These are phyloP conservation scores for Sarcophaga peregrina DNA, from an alignment of 1,140 invertebrate genomes.

Conservation along the genomic window DNA sequence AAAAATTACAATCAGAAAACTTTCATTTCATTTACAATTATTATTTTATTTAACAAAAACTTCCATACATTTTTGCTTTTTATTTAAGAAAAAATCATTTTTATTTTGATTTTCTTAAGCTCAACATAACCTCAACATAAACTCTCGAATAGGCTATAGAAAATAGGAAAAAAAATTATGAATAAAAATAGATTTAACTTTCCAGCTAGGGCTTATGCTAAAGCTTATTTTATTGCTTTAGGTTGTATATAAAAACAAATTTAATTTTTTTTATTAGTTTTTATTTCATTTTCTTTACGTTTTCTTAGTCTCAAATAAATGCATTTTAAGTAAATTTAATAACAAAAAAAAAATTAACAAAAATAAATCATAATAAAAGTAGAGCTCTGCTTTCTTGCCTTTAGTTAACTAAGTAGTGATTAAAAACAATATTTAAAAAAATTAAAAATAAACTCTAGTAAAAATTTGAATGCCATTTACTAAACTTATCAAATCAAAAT, in stretches of 20 bases:
- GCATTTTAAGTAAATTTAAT: not conserved
- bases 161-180: not conserved
- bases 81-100: not conserved
- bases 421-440: not conserved
- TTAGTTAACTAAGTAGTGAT: constrained; percentile 20
- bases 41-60: no score
- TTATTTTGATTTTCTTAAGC: not conserved
- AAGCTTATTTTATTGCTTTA: not conserved
- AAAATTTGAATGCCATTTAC: constrained; percentile 39
- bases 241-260: not conserved
- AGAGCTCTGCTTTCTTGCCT: not conserved
- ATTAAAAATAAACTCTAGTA: constrained; percentile 18
- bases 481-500: constrained; percentile 35
- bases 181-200: not conserved
- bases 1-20: no score
- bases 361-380: not conserved
- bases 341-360: not conserved
- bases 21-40: no score
- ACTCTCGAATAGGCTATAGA: not conserved
- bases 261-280: not conserved
- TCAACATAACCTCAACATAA: not conserved
- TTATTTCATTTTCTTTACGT: no score
- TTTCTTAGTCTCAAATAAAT: not conserved
- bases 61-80: not conserved
- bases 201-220: not conserved